These are phyloP conservation scores for Antigone vipio DNA, from an alignment of 2,113 vertebrate species.

Conservation along the genomic window DNA sequence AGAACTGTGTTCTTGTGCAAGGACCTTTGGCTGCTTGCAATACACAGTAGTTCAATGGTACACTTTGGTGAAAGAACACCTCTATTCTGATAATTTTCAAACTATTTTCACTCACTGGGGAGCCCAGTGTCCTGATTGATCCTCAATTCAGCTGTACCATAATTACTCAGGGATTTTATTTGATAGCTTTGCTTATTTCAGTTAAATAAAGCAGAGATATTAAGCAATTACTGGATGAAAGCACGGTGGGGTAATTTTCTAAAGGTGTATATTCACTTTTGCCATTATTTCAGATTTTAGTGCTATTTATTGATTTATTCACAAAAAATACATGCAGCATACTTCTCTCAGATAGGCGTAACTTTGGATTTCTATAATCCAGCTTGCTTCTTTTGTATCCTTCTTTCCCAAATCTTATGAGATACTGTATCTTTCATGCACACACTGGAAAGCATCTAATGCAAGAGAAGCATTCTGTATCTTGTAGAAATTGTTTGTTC, in stretches of 20 bases:
- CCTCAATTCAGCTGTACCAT: not conserved
- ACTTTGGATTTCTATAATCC: not conserved
- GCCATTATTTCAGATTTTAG: not conserved
- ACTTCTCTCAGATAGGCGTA: not conserved
- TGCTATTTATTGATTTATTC: not conserved
- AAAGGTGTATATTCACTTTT: not conserved
- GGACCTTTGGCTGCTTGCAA: not conserved
- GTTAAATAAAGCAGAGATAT: not conserved
- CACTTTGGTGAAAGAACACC: not conserved
- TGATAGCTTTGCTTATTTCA: not conserved
- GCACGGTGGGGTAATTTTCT: not conserved
- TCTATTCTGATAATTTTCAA: not conserved
- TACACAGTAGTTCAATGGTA: not conserved
- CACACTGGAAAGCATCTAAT: not conserved
- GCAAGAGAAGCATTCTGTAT: not conserved
- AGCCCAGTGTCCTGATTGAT: not conserved
- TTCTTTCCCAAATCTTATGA: not conserved
- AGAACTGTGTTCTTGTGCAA: not conserved
- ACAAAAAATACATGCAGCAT: not conserved
- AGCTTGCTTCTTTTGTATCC: not conserved
- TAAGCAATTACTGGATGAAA: not conserved
- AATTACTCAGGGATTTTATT: not conserved
- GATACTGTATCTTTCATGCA: not conserved
- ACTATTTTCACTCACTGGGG: not conserved
- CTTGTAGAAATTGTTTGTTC: not conserved